Evolutionary conservation across 2,797 vertebrate species (phyloP).

Genomic region (Microcaecilia unicolor): DNA sequence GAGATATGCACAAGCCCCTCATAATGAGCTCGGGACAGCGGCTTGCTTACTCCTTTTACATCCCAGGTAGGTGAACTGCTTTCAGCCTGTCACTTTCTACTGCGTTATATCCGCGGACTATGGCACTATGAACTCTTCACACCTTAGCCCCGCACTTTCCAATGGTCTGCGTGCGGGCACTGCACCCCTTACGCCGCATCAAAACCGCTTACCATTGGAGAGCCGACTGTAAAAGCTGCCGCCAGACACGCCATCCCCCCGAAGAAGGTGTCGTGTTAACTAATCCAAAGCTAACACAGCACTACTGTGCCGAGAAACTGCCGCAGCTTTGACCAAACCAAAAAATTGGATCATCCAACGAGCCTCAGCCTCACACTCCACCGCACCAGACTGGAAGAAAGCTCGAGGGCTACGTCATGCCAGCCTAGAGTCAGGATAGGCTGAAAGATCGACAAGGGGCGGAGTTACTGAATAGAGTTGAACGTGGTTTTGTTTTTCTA

Average conservation of each 20-base stretch:
- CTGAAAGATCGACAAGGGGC: neutral
- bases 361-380: neutral
- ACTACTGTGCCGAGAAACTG: constrained; percentile 1
- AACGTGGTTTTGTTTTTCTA: constrained; percentile 42
- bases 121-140: no score
- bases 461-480: constrained; percentile 12
- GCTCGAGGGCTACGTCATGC: neutral
- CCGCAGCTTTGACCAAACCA: neutral
- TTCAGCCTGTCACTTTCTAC: no score
- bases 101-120: no score
- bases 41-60: no score
- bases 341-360: neutral
- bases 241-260: constrained; percentile 65
- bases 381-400: neutral
- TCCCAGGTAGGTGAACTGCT: no score
- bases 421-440: constrained; percentile 21
- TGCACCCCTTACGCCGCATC: no score
- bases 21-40: no score
- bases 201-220: constrained; percentile 48
- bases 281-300: constrained; percentile 1
- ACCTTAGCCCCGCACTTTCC: no score
- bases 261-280: constrained; percentile 6
- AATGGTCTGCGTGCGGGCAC: no score
- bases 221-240: constrained; percentile 57
- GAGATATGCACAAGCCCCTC: no score